phyloP scores from a whole-genome alignment of 2,888 invertebrate genomes.

The Choreutis nemorana region DNA sequence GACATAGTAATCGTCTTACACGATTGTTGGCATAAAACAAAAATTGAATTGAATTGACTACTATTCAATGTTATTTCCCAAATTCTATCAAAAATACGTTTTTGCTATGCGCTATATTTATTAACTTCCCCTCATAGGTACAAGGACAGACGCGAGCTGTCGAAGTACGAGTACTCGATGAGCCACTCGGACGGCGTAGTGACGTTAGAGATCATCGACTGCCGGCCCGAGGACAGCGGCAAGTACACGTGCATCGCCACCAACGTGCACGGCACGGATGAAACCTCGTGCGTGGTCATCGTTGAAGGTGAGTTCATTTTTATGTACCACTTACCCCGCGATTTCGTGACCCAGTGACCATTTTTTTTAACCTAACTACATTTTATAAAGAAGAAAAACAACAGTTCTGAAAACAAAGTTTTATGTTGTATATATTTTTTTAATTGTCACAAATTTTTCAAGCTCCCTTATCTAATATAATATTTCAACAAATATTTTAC shows the following conservation, averaged over 20 bases:
- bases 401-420: no score
- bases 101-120: no score
- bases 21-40: no score
- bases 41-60: no score
- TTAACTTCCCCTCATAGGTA: constrained; percentile 41
- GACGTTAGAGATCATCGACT: constrained; percentile 95
- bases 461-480: no score
- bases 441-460: no score
- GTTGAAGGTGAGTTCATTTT: constrained; percentile 82
- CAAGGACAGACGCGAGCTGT: constrained; percentile 93
- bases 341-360: no score
- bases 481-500: no score
- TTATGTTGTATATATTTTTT: no score
- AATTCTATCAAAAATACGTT: not conserved
- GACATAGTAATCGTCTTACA: no score
- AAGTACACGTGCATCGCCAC: constrained; percentile 94
- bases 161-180: constrained; percentile 91
- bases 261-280: constrained; percentile 93
- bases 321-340: not conserved
- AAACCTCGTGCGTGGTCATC: constrained; percentile 94
- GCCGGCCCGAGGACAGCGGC: constrained; percentile 94
- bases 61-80: not conserved
- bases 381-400: no score
- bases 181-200: constrained; percentile 94
- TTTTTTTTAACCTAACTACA: no score